Percentiles rank a stretch among this genome's conserved stretches.
These are phyloP conservation scores for Syngnathoides biaculeatus DNA, from an alignment of 2,113 vertebrate species.

Conservation along the genomic window DNA sequence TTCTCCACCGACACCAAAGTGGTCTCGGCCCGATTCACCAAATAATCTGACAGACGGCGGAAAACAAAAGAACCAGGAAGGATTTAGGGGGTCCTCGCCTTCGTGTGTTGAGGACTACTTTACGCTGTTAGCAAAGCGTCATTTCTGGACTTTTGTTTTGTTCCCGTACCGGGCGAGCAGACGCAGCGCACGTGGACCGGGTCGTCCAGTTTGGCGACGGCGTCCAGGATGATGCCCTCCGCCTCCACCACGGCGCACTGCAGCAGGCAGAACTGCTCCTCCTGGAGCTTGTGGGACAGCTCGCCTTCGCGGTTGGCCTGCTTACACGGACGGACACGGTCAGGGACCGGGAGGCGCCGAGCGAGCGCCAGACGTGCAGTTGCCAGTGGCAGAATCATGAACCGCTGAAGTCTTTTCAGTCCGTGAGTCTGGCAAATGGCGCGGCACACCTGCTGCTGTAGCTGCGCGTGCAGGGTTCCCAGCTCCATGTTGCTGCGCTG, in stretches of 20 bases:
- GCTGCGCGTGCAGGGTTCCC: constrained; percentile 60
- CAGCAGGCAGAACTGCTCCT: constrained; percentile 79
- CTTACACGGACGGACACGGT: background rate
- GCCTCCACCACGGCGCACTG: constrained; percentile 73
- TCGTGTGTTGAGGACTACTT: no score
- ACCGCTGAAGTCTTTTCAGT: no score
- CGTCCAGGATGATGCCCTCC: constrained; percentile 80
- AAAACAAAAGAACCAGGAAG: background rate
- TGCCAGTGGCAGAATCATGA: no score
- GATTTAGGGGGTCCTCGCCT: no score
- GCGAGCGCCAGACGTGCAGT: background rate
- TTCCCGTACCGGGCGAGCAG: constrained; percentile 78
- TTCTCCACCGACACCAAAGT: constrained; percentile 76
- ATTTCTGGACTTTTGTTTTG: no score
- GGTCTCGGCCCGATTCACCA: constrained; percentile 79
- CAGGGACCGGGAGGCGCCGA: background rate
- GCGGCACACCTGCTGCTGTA: constrained; percentile 70
- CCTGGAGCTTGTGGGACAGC: constrained; percentile 62
- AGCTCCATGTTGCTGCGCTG: constrained; percentile 64
- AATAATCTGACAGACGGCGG: constrained; percentile 78
- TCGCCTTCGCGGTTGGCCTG: constrained; percentile 53
- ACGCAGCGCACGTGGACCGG: constrained; percentile 81
- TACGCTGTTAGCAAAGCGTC: no score
- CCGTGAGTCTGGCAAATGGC: background rate
- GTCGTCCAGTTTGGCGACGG: constrained; percentile 82